phyloP scores from a whole-genome alignment of 2,797 vertebrate species.

The Gambelia wislizenii region DNA sequence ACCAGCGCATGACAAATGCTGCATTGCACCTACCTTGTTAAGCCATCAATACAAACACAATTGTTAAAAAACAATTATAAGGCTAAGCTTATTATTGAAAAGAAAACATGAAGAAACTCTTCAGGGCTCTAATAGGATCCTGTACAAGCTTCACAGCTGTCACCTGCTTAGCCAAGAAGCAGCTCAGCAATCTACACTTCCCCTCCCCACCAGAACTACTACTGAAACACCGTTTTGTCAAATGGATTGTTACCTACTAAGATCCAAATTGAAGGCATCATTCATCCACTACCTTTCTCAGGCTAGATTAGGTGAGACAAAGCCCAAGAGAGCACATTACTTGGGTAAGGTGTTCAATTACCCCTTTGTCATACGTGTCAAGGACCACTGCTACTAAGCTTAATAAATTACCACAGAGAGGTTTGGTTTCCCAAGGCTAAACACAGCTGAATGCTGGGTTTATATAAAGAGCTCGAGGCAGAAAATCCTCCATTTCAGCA shows the following conservation, averaged over 20 bases:
- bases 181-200: neutral
- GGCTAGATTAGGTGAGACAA: constrained; percentile 46
- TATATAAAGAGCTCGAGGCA: constrained; percentile 10
- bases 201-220: neutral
- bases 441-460: neutral
- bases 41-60: neutral
- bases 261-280: neutral
- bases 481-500: constrained; percentile 15
- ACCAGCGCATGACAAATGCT: neutral
- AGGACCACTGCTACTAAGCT: neutral
- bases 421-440: constrained; percentile 3
- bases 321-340: neutral
- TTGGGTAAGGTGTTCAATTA: constrained; percentile 7
- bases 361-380: constrained; percentile 10
- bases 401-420: constrained; percentile 37
- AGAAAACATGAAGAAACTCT: constrained; percentile 18
- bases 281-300: constrained; percentile 28
- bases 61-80: neutral
- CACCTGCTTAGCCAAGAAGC: neutral
- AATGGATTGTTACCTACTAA: neutral
- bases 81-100: neutral
- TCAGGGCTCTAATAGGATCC: neutral
- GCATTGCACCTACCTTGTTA: neutral
- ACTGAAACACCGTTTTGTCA: constrained; percentile 13
- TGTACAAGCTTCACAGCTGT: neutral